Conservation (phyloP, 2,888 invertebrate species). For the Baccha elongata region DNA sequence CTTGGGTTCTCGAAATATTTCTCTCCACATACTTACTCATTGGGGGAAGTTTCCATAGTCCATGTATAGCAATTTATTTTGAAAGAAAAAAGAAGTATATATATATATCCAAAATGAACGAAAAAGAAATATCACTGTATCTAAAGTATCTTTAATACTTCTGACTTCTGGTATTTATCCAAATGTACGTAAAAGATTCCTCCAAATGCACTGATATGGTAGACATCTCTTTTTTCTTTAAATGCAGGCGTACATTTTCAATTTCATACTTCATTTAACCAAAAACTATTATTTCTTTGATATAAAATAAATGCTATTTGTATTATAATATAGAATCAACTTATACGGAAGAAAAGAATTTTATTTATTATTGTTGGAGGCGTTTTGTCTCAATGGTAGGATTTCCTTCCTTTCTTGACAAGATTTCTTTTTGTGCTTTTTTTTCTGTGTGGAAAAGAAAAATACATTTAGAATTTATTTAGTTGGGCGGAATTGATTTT, state of each 20-base stretch:
- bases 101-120: slow-evolving; percentile 13
- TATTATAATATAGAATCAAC: neutral
- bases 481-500: slow-evolving; percentile 50
- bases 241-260: slow-evolving; percentile 57
- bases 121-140: neutral
- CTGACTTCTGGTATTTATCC: neutral
- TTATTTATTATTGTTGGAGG: slow-evolving; percentile 67
- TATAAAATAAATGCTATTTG: neutral
- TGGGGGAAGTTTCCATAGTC: slow-evolving; percentile 34
- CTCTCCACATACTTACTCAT: too few relatives aligned
- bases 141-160: neutral
- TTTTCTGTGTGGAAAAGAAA: neutral
- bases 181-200: slow-evolving; percentile 18
- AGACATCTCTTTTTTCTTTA: neutral
- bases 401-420: slow-evolving; percentile 50
- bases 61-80: slow-evolving; percentile 46
- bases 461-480: slow-evolving; percentile 51
- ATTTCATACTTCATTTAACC: slow-evolving; percentile 72
- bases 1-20: neutral
- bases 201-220: neutral
- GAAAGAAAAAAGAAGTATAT: neutral
- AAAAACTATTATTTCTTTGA: slow-evolving; percentile 46
- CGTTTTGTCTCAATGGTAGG: slow-evolving; percentile 47
- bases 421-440: slow-evolving; percentile 37
- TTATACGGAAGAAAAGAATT: neutral